Evolutionary conservation across 2,797 vertebrate species (phyloP).

Genomic region (Synaphobranchus kaupii): DNA sequence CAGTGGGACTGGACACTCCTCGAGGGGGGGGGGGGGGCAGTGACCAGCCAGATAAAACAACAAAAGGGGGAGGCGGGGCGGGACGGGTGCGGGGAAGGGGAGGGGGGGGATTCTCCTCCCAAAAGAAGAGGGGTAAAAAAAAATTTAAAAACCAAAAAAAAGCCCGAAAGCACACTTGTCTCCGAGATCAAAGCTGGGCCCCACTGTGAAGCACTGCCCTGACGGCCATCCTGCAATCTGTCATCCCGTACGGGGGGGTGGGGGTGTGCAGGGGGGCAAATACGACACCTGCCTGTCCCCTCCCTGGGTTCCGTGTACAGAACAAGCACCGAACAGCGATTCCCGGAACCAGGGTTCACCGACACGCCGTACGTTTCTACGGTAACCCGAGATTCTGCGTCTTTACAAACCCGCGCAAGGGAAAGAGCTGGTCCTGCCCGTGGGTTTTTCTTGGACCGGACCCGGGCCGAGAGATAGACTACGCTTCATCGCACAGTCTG

Average conservation of each 20-base stretch:
- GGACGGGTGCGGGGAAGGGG: not conserved
- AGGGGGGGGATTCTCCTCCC: conserved; percentile 55
- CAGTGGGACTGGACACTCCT: conserved; percentile 55
- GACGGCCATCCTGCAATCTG: not conserved
- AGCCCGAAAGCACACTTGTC: not conserved
- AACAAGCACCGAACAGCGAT: too few relatives aligned
- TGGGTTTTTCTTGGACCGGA: not conserved
- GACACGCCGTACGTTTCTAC: not conserved
- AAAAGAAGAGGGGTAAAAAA: conserved; percentile 56
- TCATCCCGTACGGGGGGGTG: not conserved
- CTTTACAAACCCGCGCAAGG: not conserved
- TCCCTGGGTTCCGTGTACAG: too few relatives aligned
- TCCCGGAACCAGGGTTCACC: too few relatives aligned
- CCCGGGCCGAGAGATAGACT: not conserved
- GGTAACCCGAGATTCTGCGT: not conserved
- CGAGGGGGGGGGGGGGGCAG: conserved; percentile 45
- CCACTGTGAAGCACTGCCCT: conserved; percentile 16
- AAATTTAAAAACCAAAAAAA: not conserved
- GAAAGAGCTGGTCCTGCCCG: not conserved
- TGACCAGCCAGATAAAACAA: not conserved
- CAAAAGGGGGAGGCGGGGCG: not conserved
- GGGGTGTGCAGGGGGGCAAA: not conserved
- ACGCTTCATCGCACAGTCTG: not conserved
- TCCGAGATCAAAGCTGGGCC: conserved; percentile 4
- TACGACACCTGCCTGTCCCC: not conserved